A percentile compares a stretch with the other conserved stretches of the same genome.
Evolutionary conservation across 2,797 vertebrate species (phyloP).

Genomic region (Pteropus rufus): DNA sequence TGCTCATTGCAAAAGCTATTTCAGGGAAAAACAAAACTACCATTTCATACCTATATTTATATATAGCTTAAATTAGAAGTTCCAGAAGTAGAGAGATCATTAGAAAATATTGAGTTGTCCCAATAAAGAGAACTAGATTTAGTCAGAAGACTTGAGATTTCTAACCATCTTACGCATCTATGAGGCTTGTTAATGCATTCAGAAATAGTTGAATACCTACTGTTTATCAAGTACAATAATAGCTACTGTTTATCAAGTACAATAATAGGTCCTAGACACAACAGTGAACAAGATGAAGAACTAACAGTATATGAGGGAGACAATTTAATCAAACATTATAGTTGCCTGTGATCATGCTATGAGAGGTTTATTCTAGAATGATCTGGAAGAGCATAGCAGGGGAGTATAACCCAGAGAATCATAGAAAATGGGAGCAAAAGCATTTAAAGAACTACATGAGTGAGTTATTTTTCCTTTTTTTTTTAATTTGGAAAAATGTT

Average conservation of each 20-base stretch:
- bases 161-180: background rate
- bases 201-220: background rate
- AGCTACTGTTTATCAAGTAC: background rate
- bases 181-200: background rate
- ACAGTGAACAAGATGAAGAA: background rate
- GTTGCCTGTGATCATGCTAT: background rate
- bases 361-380: background rate
- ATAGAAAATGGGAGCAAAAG: background rate
- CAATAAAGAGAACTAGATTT: background rate
- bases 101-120: background rate
- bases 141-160: background rate
- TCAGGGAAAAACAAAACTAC: background rate
- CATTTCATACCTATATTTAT: background rate
- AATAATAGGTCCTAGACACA: background rate
- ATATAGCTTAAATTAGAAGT: background rate
- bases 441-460: background rate
- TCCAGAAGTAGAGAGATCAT: background rate
- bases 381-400: background rate
- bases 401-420: background rate
- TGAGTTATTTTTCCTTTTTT: background rate
- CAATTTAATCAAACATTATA: background rate
- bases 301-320: background rate
- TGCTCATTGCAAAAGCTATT: background rate
- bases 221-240: background rate
- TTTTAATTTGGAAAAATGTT: background rate